These are phyloP conservation scores for Perizoma flavofasciatum DNA, from an alignment of 2,888 invertebrate genomes.

Conservation along the genomic window DNA sequence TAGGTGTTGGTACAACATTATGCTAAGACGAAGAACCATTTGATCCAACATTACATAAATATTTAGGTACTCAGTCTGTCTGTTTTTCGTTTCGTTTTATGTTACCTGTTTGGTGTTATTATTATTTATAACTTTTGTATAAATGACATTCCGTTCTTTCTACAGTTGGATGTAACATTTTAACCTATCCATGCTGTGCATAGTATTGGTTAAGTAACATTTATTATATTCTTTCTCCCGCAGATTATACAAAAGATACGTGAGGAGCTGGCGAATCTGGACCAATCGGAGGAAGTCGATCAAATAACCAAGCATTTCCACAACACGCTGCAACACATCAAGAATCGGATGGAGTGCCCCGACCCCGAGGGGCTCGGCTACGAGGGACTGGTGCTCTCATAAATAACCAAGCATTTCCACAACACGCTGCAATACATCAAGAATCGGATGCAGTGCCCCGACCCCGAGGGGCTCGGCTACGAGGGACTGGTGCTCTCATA, in stretches of 20 bases:
- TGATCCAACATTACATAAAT: no score
- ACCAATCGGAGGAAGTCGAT: slow-evolving; percentile 97
- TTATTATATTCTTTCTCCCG: slow-evolving; percentile 15
- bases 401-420: slow-evolving; percentile 97
- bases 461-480: slow-evolving; percentile 86
- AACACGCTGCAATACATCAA: slow-evolving; percentile 93
- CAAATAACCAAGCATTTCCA: slow-evolving; percentile 98
- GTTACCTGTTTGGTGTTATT: no score
- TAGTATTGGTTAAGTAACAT: no score
- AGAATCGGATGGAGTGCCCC: slow-evolving; percentile 85
- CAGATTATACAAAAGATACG: slow-evolving; percentile 96
- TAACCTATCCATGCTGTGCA: no score
- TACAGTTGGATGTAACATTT: no score
- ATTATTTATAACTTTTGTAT: no score
- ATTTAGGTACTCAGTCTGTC: no score
- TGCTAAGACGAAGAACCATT: no score
- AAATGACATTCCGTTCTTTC: no score
- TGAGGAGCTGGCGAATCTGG: slow-evolving; percentile 96
- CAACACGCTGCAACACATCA: slow-evolving; percentile 93
- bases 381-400: slow-evolving; percentile 61
- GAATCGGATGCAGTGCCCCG: slow-evolving; percentile 86
- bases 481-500: slow-evolving; percentile 74
- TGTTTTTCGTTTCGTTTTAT: no score
- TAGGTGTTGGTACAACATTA: no score
- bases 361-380: slow-evolving; percentile 86